Conservation (phyloP, 1,140 invertebrate species). For the Orchestia grillus region DNA sequence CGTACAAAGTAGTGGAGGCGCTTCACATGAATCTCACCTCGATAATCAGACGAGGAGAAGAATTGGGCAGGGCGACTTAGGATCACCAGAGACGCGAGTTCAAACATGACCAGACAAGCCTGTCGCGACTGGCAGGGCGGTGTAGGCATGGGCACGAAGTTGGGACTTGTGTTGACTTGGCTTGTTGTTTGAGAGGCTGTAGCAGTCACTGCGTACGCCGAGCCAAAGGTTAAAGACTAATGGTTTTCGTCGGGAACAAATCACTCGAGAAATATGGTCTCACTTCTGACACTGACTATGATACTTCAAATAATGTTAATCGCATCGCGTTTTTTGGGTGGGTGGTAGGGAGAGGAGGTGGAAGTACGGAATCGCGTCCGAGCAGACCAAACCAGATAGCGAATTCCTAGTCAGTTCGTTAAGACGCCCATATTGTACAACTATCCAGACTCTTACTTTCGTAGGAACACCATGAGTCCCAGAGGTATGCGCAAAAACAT, state of each 20-base stretch:
- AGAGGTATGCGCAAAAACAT: not conserved
- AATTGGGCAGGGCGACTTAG: not conserved
- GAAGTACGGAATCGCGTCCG: not conserved
- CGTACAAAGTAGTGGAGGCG: not conserved
- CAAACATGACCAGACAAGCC: slow-evolving; percentile 23
- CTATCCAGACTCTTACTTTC: not conserved
- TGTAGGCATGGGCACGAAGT: not conserved
- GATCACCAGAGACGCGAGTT: not conserved
- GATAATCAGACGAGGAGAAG: not conserved
- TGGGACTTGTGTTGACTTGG: slow-evolving; percentile 3
- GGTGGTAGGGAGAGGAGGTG: too few species aligned
- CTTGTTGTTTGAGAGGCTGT: slow-evolving; percentile 38
- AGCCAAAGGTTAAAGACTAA: slow-evolving; percentile 52
- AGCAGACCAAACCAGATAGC: not conserved
- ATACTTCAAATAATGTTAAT: not conserved
- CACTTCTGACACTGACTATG: not conserved
- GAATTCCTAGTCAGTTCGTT: not conserved
- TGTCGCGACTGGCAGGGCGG: not conserved
- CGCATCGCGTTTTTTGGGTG: not conserved
- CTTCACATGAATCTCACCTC: not conserved
- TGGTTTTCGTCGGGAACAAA: slow-evolving; percentile 29
- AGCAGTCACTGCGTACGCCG: not conserved
- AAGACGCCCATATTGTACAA: not conserved
- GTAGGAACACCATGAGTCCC: not conserved
- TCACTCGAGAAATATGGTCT: slow-evolving; percentile 30